Evolutionary conservation across 2,113 vertebrate genomes (phyloP).

Genomic region (Caranx ignobilis): DNA sequence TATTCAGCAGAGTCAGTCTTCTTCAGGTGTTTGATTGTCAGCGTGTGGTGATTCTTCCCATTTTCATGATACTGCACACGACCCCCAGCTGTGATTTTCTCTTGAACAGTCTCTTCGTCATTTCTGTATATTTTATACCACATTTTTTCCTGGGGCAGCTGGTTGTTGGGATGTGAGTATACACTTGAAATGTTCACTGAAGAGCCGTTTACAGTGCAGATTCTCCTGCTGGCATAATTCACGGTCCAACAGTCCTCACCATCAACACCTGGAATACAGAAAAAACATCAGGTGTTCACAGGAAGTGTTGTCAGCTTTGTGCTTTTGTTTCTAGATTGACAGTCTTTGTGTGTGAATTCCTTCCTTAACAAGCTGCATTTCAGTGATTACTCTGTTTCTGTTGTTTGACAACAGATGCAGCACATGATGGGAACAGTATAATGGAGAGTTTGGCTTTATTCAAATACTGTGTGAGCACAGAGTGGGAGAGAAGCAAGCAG

Average conservation of each 20-base stretch:
- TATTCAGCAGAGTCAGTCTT: conserved; percentile 22
- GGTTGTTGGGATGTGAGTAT: background rate
- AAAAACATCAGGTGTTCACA: no score
- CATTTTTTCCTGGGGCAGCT: fast-evolving
- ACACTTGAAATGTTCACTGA: conserved; percentile 33
- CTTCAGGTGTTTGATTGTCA: conserved; percentile 25
- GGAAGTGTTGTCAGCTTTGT: no score
- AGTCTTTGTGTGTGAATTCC: no score
- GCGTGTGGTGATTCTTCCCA: background rate
- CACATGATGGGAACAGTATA: no score
- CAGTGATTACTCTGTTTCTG: no score
- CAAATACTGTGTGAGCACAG: no score
- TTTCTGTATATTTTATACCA: conserved; percentile 37
- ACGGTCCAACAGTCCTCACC: fast-evolving
- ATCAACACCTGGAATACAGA: background rate
- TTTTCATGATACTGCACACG: background rate
- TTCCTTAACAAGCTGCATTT: no score
- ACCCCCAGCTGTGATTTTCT: background rate
- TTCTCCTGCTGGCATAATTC: conserved; percentile 31
- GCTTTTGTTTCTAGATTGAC: no score
- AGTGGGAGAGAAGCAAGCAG: no score
- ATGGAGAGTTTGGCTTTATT: no score
- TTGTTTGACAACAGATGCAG: no score
- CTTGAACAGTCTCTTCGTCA: fast-evolving
- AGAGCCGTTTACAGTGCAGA: conserved; percentile 40